phyloP scores from a whole-genome alignment of 2,888 invertebrate genomes.

The Aradus depressus region DNA sequence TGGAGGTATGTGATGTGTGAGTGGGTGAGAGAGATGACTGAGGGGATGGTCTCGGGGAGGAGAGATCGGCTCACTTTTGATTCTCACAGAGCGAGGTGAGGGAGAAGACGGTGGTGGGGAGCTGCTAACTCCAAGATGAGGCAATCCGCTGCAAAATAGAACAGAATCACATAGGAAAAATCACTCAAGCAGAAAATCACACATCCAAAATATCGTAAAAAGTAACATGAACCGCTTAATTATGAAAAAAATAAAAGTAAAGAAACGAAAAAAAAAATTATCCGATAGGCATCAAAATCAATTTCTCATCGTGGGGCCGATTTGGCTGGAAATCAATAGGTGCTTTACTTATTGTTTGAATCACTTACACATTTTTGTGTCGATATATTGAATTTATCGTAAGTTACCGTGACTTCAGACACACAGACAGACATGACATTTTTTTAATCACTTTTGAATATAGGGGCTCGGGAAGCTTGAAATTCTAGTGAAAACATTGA shows the following conservation, averaged over 20 bases:
- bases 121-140: slow-evolving; percentile 33
- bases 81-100: slow-evolving; percentile 72
- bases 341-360: too few relatives aligned
- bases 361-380: too few relatives aligned
- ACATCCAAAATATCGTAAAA: neutral
- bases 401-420: too few relatives aligned
- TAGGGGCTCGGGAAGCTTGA: neutral
- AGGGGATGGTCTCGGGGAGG: slow-evolving; percentile 73
- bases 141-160: slow-evolving; percentile 28
- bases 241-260: neutral
- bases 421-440: too few relatives aligned
- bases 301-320: neutral
- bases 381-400: too few relatives aligned
- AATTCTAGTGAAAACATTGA: neutral
- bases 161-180: too few relatives aligned
- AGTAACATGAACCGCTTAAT: neutral
- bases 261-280: neutral
- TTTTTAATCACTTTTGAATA: neutral
- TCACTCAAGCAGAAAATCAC: neutral
- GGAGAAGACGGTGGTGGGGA: slow-evolving; percentile 32
- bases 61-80: slow-evolving; percentile 91
- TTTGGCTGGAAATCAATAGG: too few relatives aligned
- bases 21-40: slow-evolving; percentile 42
- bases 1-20: slow-evolving; percentile 47
- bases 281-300: neutral